Evolutionary conservation across 2,888 invertebrate genomes (phyloP).

Genomic region (Reticulitermes lucifugus): DNA sequence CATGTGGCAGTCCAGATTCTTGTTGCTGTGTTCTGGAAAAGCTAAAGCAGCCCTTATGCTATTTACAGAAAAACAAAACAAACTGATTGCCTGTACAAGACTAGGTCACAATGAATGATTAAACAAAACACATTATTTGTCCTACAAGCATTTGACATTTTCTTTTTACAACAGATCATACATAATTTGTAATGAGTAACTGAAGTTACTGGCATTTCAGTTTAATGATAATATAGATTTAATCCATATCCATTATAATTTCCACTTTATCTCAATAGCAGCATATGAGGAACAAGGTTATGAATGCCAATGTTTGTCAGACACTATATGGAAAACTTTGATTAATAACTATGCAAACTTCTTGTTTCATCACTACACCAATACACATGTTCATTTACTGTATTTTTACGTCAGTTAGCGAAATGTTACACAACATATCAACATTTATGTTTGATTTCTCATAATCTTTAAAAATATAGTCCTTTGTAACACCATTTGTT

Average conservation of each 20-base stretch:
- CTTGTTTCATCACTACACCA: slow-evolving; percentile 18
- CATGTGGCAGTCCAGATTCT: background rate
- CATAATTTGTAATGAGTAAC: background rate
- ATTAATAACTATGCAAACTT: slow-evolving; percentile 28
- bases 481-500: slow-evolving; percentile 13
- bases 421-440: slow-evolving; percentile 14
- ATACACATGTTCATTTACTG: slow-evolving; percentile 24
- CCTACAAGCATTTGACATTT: slow-evolving; percentile 2
- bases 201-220: background rate
- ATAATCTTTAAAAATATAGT: slow-evolving; percentile 29
- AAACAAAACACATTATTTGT: background rate
- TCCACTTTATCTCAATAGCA: slow-evolving; percentile 2
- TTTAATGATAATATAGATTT: background rate
- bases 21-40: background rate
- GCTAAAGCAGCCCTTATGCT: slow-evolving; percentile 7
- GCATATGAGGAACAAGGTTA: background rate
- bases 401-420: slow-evolving; percentile 2
- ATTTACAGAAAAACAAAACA: slow-evolving; percentile 13
- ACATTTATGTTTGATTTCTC: slow-evolving; percentile 1
- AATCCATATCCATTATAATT: background rate
- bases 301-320: background rate
- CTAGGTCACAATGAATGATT: slow-evolving; percentile 29
- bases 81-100: slow-evolving; percentile 25
- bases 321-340: slow-evolving; percentile 22
- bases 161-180: slow-evolving; percentile 15